Conservation (phyloP, 2,797 vertebrate genomes). For the Apodemus agrarius region DNA sequence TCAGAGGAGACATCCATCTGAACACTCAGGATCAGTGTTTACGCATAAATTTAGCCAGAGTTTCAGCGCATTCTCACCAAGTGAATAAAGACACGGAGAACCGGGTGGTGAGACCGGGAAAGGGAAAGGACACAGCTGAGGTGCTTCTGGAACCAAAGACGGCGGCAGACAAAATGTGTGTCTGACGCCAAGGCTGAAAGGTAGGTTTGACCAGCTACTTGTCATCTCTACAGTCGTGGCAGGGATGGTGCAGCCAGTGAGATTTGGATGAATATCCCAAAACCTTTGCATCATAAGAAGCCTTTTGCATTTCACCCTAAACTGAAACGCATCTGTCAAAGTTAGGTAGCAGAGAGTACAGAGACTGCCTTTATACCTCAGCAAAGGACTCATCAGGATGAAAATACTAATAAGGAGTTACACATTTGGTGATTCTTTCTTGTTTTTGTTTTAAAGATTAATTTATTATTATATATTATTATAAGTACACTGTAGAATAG, state of each 20-base stretch:
- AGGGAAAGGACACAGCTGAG: not conserved
- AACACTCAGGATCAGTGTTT: not conserved
- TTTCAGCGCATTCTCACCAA: not conserved
- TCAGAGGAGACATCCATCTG: not conserved
- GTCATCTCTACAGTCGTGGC: not conserved
- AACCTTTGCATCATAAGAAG: constrained; percentile 18
- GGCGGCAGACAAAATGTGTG: not conserved
- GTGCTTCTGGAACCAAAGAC: not conserved
- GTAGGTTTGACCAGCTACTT: not conserved
- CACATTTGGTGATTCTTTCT: not conserved
- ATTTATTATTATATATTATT: no score
- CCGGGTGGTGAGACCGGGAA: not conserved
- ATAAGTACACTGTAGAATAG: no score
- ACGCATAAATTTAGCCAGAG: not conserved
- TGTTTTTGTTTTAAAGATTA: no score
- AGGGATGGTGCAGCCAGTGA: not conserved
- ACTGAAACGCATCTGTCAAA: constrained; percentile 19
- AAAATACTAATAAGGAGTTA: not conserved
- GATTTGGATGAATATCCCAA: not conserved
- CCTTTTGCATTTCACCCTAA: not conserved
- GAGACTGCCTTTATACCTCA: not conserved
- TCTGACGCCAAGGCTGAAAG: not conserved
- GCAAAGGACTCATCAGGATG: not conserved
- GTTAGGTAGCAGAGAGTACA: not conserved
- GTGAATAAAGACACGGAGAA: constrained; percentile 26